Percentiles rank a stretch among this genome's conserved stretches.
Evolutionary conservation across 2,888 invertebrate species (phyloP).

Genomic region (Epinotia demarniana): DNA sequence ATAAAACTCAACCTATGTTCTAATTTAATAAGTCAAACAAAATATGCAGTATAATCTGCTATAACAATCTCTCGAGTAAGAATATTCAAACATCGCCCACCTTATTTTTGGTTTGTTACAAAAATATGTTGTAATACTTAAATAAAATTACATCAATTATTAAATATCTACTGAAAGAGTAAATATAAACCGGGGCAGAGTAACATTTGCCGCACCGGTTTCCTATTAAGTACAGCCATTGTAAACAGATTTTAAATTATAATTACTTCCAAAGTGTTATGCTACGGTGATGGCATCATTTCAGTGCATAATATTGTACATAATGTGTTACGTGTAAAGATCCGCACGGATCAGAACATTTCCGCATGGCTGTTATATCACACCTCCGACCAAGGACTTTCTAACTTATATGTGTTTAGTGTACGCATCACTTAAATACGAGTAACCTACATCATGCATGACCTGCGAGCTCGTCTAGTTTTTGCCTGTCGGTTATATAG

Average conservation of each 20-base stretch:
- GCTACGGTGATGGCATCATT: slow-evolving; percentile 36
- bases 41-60: neutral
- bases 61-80: neutral
- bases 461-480: neutral
- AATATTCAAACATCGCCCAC: neutral
- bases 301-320: slow-evolving; percentile 42
- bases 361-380: slow-evolving; percentile 41
- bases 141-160: slow-evolving; percentile 6
- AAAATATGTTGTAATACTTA: neutral
- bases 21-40: neutral
- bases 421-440: slow-evolving; percentile 17
- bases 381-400: slow-evolving; percentile 43
- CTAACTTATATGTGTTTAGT: slow-evolving; percentile 41
- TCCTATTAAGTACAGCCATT: neutral
- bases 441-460: slow-evolving; percentile 18
- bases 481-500: neutral
- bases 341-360: slow-evolving; percentile 43
- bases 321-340: slow-evolving; percentile 43
- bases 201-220: slow-evolving; percentile 12
- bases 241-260: slow-evolving; percentile 36
- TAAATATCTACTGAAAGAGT: neutral
- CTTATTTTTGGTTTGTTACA: neutral
- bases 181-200: slow-evolving; percentile 16
- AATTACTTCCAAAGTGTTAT: slow-evolving; percentile 41
- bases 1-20: neutral